Evolutionary conservation across 2,797 vertebrate species (phyloP), one percentile per base, ranked within the genome.

Genomic region (Prunella strophiata): DNA sequence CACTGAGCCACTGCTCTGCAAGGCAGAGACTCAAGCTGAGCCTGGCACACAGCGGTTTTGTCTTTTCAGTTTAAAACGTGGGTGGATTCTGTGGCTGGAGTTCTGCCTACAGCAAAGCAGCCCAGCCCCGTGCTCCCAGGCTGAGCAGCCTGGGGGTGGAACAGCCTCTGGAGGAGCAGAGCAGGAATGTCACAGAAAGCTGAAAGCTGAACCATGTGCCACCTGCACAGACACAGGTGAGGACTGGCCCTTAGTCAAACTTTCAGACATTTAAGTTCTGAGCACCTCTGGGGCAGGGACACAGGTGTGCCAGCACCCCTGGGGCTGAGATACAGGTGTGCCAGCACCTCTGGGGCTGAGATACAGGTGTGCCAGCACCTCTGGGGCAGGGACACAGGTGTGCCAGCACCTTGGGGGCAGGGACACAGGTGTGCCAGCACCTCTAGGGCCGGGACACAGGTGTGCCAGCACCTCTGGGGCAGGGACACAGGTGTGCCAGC

Each of bases 71-170:
- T 79, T 65, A 14, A 32, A 50, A 20, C 13, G 4, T 1, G 3
- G 19, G 14, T 3, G 34, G n/a, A n/a, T 81, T 36, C 16, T 45
- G 34, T 23, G 45, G 40, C 38, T 71, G 1, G 62, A 79, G 47
- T 16, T 65, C 40, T 30, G 8, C 30, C 27, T 26, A 8, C 11
- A 9, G n/a, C 26, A 11, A 26, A 55, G 8, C 2, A 16, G 30
- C 34, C 3, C 16, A 3, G 1, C 29, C 18, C 1, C 7, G 0
- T 7, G 6, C 30, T 27, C 40, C 14, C 42, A 5, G 7, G 3
- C 34, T 3, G 52, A 52, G 36, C 74, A 58, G 43, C 70, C 51
- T 2, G 4, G 26, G 34, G 65, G n/a, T 10, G 23, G 5, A 79
- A 27, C 68, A 51, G 6, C n/a, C 34, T 70, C 3, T 12, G 58